Conservation (phyloP, 37 sponge, comb jelly and placozoan genomes). For the Oopsacas minuta region DNA sequence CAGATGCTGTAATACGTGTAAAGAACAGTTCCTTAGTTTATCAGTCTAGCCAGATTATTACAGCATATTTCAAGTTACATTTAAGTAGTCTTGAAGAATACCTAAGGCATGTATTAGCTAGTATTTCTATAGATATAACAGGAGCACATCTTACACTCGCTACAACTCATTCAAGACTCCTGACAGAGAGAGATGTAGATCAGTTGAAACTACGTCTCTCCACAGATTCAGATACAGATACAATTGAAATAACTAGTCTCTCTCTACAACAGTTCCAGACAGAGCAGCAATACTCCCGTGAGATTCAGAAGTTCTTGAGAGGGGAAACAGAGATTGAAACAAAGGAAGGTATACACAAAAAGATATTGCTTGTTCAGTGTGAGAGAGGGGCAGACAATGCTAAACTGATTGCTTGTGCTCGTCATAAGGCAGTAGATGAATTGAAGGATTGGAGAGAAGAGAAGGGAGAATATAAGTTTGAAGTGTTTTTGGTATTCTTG, state of each 20-base stretch:
- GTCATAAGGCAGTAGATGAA: conserved; percentile 2
- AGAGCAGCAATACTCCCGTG: background rate
- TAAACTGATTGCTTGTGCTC: conserved; percentile 18
- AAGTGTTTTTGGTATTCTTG: conserved; percentile 39
- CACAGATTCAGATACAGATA: background rate
- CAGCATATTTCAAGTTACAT: background rate
- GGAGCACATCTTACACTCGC: background rate
- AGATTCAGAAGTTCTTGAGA: conserved; percentile 13
- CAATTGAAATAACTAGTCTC: background rate
- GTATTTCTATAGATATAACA: background rate
- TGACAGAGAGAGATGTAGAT: background rate
- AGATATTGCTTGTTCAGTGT: conserved; percentile 6
- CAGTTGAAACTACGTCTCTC: background rate
- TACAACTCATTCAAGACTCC: background rate
- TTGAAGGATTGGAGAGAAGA: background rate
- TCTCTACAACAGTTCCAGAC: conserved; percentile 11
- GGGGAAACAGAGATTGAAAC: background rate
- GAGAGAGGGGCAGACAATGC: background rate
- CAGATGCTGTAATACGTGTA: background rate
- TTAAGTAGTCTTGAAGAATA: background rate
- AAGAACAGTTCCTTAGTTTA: background rate
- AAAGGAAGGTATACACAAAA: background rate
- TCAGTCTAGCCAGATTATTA: background rate
- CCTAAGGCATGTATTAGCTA: background rate
- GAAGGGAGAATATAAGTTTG: background rate